These are phyloP conservation scores for Trichomalopsis sarcophagae DNA, from an alignment of 1,140 invertebrate species.

Conservation along the genomic window DNA sequence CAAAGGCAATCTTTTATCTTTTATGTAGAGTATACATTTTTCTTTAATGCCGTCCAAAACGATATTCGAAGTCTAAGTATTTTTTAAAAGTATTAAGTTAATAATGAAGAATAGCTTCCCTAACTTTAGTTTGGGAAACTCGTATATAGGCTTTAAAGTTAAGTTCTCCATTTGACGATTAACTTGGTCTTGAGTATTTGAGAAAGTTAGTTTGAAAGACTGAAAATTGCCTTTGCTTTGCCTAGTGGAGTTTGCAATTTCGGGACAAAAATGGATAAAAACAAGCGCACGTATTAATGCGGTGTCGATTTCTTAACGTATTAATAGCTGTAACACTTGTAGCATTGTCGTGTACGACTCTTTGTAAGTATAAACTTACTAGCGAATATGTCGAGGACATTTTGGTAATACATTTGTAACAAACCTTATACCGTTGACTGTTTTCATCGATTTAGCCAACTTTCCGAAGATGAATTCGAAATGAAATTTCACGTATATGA, in stretches of 20 bases:
- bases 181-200: background rate
- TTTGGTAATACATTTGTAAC: conserved; percentile 21
- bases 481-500: background rate
- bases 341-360: conserved; percentile 32
- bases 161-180: background rate
- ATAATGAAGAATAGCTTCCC: no score
- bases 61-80: background rate
- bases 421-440: background rate
- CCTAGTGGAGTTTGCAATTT: background rate
- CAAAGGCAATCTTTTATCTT: conserved; percentile 26
- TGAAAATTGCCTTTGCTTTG: conserved; percentile 34
- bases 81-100: background rate
- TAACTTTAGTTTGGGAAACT: background rate
- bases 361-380: conserved; percentile 35
- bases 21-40: background rate
- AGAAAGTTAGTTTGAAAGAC: background rate
- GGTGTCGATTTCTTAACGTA: conserved; percentile 33
- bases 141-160: no score
- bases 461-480: background rate
- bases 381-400: conserved; percentile 4
- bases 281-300: conserved; percentile 19
- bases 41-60: background rate
- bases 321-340: conserved; percentile 41
- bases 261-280: background rate
- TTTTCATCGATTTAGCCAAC: background rate